phyloP scores from a whole-genome alignment of 1,140 invertebrate genomes.

The roundworm (Caenorhabditis elegans) region WBcel235 BX284606.5:3903001-3903500 shows the following conservation, averaged over 20 bases:
- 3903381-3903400: constrained; percentile 29
- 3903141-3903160: constrained; percentile 25
- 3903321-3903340: constrained; percentile 13
- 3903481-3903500: not conserved
- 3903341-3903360: constrained; percentile 9
- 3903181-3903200: too few relatives aligned
- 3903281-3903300: not conserved
- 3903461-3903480: constrained; percentile 10
- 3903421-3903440: constrained; percentile 17
- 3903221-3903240: too few relatives aligned
- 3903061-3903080: constrained; percentile 7
- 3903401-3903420: not conserved
- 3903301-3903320: not conserved
- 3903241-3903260: too few relatives aligned
- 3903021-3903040: too few relatives aligned
- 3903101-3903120: not conserved
- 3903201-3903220: too few relatives aligned
- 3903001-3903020: too few relatives aligned
- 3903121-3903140: not conserved
- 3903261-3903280: too few relatives aligned
- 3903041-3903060: not conserved
- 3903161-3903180: not conserved
- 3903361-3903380: constrained; percentile 26
- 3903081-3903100: constrained; percentile 3
- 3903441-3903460: constrained; percentile 30